These are phyloP conservation scores for Caradrina kadenii DNA, from an alignment of 2,888 invertebrate species.

Conservation along the genomic window DNA sequence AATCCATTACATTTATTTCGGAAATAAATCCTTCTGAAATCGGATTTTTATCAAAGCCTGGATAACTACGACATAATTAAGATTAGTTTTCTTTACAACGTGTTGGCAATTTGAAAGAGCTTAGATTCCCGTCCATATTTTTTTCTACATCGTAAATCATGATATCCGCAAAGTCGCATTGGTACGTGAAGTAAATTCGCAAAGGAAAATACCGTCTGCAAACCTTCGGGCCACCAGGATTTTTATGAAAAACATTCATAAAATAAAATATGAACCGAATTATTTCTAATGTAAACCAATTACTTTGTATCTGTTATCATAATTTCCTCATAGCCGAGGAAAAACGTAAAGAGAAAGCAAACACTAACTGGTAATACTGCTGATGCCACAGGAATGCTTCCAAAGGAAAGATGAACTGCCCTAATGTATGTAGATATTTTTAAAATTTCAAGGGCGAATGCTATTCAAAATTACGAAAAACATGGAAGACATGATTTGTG, in stretches of 20 bases:
- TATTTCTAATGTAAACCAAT: constrained; percentile 15
- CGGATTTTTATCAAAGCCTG: constrained; percentile 15
- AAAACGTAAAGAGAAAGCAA: neutral
- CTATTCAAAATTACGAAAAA: no score
- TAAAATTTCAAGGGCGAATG: neutral
- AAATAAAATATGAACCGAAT: constrained; percentile 10
- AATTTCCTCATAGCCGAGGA: neutral
- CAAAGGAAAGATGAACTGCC: neutral
- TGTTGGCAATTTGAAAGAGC: constrained; percentile 25
- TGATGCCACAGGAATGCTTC: constrained; percentile 3
- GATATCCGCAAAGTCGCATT: constrained; percentile 19
- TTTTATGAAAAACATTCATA: neutral
- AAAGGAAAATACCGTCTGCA: neutral
- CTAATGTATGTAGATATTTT: neutral
- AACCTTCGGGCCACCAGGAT: neutral
- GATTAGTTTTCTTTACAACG: constrained; percentile 29
- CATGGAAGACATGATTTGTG: neutral
- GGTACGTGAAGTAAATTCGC: constrained; percentile 25
- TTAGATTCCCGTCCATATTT: constrained; percentile 22
- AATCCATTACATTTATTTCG: constrained; percentile 19
- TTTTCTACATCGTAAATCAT: constrained; percentile 24
- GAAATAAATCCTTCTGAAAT: constrained; percentile 4
- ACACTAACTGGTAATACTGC: constrained; percentile 23
- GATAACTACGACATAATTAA: constrained; percentile 17
- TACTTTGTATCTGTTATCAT: constrained; percentile 31